phyloP scores from a whole-genome alignment of 30 jellyfish, hydroid and myxozoan genomes.

The Aurelia coerulea region DNA sequence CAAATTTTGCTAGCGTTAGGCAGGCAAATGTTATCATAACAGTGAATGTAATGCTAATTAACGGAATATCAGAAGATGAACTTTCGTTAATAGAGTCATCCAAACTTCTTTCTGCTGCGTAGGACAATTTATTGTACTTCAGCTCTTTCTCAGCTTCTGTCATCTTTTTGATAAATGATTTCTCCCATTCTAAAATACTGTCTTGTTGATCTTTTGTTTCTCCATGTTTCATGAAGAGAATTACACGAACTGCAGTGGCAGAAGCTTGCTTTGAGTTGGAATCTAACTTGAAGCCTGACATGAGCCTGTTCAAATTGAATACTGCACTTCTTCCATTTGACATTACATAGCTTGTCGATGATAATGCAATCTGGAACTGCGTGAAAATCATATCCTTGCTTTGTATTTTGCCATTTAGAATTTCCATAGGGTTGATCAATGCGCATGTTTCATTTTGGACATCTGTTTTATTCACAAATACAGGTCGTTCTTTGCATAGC shows the following conservation, averaged over 20 bases:
- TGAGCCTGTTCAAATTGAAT: slow-evolving; percentile 1
- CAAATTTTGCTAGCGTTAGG: slow-evolving; percentile 32
- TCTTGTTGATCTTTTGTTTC: slow-evolving; percentile 1
- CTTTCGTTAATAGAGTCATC: slow-evolving; percentile 64
- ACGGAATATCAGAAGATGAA: slow-evolving; percentile 39
- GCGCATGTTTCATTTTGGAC: slow-evolving; percentile 1
- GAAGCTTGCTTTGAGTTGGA: background rate
- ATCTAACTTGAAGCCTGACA: background rate
- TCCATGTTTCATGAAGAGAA: slow-evolving; percentile 39
- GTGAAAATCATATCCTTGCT: background rate
- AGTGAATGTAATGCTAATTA: slow-evolving; percentile 63
- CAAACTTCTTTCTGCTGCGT: slow-evolving; percentile 55
- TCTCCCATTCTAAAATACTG: slow-evolving; percentile 25
- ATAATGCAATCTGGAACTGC: background rate
- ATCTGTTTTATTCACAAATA: background rate
- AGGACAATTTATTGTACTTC: slow-evolving; percentile 1
- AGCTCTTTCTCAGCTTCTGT: background rate
- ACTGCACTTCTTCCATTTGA: slow-evolving; percentile 53
- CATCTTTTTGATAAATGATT: background rate
- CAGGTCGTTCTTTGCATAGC: slow-evolving; percentile 29
- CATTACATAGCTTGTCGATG: slow-evolving; percentile 17
- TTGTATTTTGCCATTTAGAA: slow-evolving; percentile 4
- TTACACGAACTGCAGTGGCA: slow-evolving; percentile 28
- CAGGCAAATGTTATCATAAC: slow-evolving; percentile 75
- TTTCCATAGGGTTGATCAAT: slow-evolving; percentile 21